phyloP scores from a whole-genome alignment of 2,888 invertebrate genomes.

The Andricus curvator region DNA sequence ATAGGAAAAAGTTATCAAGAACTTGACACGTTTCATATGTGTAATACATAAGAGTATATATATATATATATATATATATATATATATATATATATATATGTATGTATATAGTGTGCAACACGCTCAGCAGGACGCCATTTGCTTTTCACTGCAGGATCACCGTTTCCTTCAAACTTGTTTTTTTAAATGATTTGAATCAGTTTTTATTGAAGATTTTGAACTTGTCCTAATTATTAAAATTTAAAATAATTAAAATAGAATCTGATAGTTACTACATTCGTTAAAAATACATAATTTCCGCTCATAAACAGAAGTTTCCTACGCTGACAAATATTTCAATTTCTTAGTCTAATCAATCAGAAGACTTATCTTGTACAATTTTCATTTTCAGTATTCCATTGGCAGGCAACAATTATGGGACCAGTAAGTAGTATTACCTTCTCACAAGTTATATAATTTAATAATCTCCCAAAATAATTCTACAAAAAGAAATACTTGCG shows the following conservation, averaged over 20 bases:
- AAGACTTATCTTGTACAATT: slow-evolving; percentile 58
- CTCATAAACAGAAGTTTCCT: too few species aligned
- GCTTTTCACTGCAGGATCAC: neutral
- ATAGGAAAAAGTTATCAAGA: neutral
- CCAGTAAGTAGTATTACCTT: slow-evolving; percentile 88
- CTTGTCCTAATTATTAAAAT: neutral
- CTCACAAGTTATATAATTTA: neutral
- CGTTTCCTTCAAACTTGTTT: neutral
- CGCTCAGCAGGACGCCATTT: slow-evolving; percentile 25
- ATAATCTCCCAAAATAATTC: neutral
- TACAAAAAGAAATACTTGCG: too few species aligned
- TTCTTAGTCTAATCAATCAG: slow-evolving; percentile 7
- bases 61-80: too few species aligned
- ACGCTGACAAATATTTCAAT: too few species aligned
- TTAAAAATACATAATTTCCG: too few species aligned
- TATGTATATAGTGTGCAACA: neutral
- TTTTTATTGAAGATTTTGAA: neutral
- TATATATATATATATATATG: neutral
- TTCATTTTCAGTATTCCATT: slow-evolving; percentile 96
- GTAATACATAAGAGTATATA: neutral
- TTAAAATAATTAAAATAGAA: neutral
- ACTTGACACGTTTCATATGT: neutral
- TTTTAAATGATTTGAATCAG: neutral
- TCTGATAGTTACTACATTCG: neutral
- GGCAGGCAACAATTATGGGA: slow-evolving; percentile 99